Evolutionary conservation across 2,888 invertebrate genomes (phyloP), one percentile per base, ranked within the genome.

Genomic region (Phorcus lineatus): DNA sequence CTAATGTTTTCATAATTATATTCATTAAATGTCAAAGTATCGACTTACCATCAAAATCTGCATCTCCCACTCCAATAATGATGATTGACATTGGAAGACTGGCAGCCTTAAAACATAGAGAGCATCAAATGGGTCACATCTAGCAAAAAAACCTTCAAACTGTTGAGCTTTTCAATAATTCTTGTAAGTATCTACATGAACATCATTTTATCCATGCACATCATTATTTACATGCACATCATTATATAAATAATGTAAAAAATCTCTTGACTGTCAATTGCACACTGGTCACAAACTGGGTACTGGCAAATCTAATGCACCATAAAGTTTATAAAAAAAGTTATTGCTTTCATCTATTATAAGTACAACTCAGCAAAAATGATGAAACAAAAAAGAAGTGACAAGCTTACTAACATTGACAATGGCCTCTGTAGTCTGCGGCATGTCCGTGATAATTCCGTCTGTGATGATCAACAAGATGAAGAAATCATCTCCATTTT

Each of bases 61-160:
- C 95, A 86, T 94, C 93, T 31, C 95, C 95, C 70, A 95, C 94
- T n/a, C 95, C 95, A 57, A 95, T 94, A 81, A 95, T 95, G 81
- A 95, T 95, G 78, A 95, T 95, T 0, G 95, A 95, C 89, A 95
- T 91, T 0, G 95, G 95, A 36, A 95, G 91, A n/a, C 86, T 86
- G 9, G 95, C 94, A 4, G 95, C 95, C 91, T 94, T 89, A 22
- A 90, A 88, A 74, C 70, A 82, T 70, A 88, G 84, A 47, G 47
- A 47, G 47, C 47, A 47, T 6, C 13, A 47, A 9, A 11, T 47
- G 1, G 11, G 47, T 36, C 36, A 36, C 36, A 36, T 36, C 36
- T 36, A 6, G 36, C 36, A n/a, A n/a, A n/a, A n/a, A n/a, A n/a
- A n/a, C n/a, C n/a, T n/a, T n/a, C n/a, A 36, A 4, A 36, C 36